phyloP scores from a whole-genome alignment of 2,113 vertebrate genomes.

The Climacteris rufus region DNA sequence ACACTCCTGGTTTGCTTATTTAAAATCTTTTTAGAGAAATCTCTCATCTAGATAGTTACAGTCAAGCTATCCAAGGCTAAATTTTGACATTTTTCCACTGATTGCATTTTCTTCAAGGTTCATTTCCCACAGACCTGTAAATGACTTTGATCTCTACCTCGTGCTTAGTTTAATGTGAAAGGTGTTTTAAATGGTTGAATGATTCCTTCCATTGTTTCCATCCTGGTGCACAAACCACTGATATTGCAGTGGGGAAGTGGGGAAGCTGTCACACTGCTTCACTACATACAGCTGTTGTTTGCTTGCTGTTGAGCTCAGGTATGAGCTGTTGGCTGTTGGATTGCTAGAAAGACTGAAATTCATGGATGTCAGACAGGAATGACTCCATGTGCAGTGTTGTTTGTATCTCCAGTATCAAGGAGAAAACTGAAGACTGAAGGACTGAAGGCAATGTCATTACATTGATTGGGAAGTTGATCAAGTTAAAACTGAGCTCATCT shows the following conservation, averaged over 20 bases:
- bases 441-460: neutral
- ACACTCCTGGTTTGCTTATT: neutral
- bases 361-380: neutral
- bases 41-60: neutral
- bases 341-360: neutral
- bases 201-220: constrained; percentile 1
- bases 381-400: neutral
- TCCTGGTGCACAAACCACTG: neutral
- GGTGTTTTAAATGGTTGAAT: constrained; percentile 15
- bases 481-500: neutral
- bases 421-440: neutral
- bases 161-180: constrained; percentile 38
- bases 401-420: neutral
- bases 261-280: neutral
- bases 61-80: neutral
- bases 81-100: constrained; percentile 12
- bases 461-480: neutral
- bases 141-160: constrained; percentile 51
- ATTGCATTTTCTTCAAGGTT: constrained; percentile 49
- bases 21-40: neutral
- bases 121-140: neutral
- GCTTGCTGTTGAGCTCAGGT: neutral
- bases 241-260: neutral
- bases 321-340: neutral
- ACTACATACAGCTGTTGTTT: neutral